Percentiles rank a stretch among this genome's conserved stretches.
phyloP scores from a whole-genome alignment of 1,140 invertebrate genomes.

The Drosophila tropicalis region DNA sequence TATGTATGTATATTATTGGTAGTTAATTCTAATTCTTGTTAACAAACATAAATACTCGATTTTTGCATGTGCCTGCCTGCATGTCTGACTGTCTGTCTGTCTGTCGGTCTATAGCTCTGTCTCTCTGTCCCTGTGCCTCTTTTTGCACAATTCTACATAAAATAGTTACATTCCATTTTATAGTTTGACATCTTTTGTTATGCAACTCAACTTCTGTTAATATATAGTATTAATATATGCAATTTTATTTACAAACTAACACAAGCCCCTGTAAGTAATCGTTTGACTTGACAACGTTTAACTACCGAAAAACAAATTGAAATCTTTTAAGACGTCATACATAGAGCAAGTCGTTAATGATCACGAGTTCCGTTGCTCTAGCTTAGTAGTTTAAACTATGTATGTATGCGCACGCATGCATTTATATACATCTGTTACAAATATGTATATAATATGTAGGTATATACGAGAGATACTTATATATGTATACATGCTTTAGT shows the following conservation, averaged over 20 bases:
- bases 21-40: slow-evolving; percentile 33
- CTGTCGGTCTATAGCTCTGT: background rate
- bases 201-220: slow-evolving; percentile 30
- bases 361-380: slow-evolving; percentile 15
- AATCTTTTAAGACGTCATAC: slow-evolving; percentile 7
- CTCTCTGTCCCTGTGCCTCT: slow-evolving; percentile 21
- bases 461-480: slow-evolving; percentile 23
- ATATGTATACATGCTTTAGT: slow-evolving; percentile 29
- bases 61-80: slow-evolving; percentile 7
- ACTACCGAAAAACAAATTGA: slow-evolving; percentile 27
- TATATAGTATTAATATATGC: slow-evolving; percentile 43
- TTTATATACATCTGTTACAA: slow-evolving; percentile 60
- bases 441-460: slow-evolving; percentile 49
- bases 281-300: slow-evolving; percentile 47
- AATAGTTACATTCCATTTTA: slow-evolving; percentile 63
- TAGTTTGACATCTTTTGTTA: slow-evolving; percentile 43
- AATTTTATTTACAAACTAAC: slow-evolving; percentile 70
- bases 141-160: slow-evolving; percentile 64
- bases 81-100: background rate
- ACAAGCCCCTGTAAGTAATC: slow-evolving; percentile 80
- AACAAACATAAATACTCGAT: slow-evolving; percentile 28
- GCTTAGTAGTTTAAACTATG: background rate
- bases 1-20: slow-evolving; percentile 21
- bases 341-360: slow-evolving; percentile 11
- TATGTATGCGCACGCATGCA: background rate